Evolutionary conservation across 1,140 invertebrate genomes (phyloP), one percentile per base, ranked within the genome.

Genomic region (Diachasmimorpha longicaudata): DNA sequence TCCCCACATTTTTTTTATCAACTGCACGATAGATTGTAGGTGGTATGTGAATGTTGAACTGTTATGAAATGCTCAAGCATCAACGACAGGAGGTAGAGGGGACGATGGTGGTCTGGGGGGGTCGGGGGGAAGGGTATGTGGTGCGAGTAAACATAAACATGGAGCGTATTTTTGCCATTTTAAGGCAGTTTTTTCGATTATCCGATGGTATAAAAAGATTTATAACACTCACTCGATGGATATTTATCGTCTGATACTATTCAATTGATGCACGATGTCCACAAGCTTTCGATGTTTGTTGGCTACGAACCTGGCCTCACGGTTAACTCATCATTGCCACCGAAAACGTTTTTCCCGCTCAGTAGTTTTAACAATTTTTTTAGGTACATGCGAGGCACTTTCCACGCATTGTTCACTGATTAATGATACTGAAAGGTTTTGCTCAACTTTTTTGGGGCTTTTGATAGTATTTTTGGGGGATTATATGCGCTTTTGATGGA

Each of bases 101-200:
- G 74, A 39, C 44, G 68, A 63, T 55, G 72, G 72, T 73, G 71
- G 79, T 73, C 79, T 78, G 80, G 63, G 73, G 73, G 55, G 46
- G 83, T 80, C 82, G 83, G 83, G 81, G 81, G 81, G 84, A 80
- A 80, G 58, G 23, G 1, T 66, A 31, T 66, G 25, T 13, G 23
- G 25, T 58, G 31, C 81, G 82, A 83, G 84, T 82, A 87, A 87
- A 87, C 84, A 86, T 87, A 87, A 87, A 87, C 84, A 87, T 80
- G 79, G 80, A 80, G 74, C 79, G 78, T 81, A 74, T 77, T 78
- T 70, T 19, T 36, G 31, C 13, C 4, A 16, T 72, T 39, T 36
- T 52, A 52, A 2, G 31, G 10, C 48, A 8, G 11, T 58, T 70
- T 36, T 71, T 71, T 16, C n/a, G 11, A 25, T 4, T 16, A 0